These are phyloP conservation scores for Hemibagrus guttatus DNA, from an alignment of 2,797 vertebrate species.

Conservation along the genomic window DNA sequence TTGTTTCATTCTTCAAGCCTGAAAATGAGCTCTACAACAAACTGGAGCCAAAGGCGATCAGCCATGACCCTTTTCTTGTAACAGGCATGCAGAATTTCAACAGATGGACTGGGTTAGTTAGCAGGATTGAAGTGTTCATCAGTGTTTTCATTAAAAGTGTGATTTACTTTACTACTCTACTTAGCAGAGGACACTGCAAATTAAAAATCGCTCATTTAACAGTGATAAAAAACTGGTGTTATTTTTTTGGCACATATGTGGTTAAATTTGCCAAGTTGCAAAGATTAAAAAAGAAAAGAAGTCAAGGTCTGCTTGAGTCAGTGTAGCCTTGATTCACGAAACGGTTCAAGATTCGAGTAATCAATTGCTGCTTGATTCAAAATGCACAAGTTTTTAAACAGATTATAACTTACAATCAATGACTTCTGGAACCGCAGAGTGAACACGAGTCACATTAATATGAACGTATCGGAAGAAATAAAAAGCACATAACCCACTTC, in stretches of 20 bases:
- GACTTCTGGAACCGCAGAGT: not conserved
- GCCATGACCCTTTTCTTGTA: not conserved
- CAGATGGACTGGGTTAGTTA: conserved; percentile 7
- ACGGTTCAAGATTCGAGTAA: no score
- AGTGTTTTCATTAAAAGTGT: not conserved
- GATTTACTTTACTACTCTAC: not conserved
- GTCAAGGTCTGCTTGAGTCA: no score
- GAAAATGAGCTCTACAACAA: not conserved
- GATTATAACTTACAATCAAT: not conserved
- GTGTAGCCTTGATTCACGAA: no score
- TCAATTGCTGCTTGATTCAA: not conserved
- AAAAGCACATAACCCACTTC: not conserved
- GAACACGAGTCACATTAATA: not conserved
- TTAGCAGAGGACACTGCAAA: not conserved
- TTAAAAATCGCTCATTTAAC: not conserved
- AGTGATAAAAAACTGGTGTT: not conserved
- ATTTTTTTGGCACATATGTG: not conserved
- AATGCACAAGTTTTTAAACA: not conserved
- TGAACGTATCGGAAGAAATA: not conserved
- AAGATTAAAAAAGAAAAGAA: not conserved
- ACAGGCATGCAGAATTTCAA: no score
- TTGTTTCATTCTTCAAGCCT: not conserved
- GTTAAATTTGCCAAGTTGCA: not conserved
- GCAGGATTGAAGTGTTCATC: not conserved
- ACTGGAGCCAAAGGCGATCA: not conserved